Evolutionary conservation across 2,113 vertebrate species (phyloP), one percentile per base, ranked within the genome.

Genomic region (Cygnus atratus): DNA sequence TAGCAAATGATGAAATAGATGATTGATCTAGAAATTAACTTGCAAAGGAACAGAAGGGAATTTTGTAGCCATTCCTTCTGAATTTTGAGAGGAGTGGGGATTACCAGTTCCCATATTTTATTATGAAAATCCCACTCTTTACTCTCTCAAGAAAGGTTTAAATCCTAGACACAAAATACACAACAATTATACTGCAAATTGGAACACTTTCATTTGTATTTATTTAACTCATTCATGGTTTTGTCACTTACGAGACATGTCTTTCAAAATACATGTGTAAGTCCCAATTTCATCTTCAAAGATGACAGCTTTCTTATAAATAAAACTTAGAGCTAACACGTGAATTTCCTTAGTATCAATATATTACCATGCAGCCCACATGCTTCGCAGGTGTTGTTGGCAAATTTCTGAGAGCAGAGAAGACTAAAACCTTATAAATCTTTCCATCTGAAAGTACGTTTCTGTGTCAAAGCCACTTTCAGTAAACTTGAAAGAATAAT

Each of bases 141-240:
- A 20, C 39, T 94, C 54, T 81, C 66, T 26, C 41, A 19, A n/a
- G 73, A 63, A 65, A 46, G 77, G 44, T 68, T 94, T 84, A n/a
- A 87, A 62, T 94, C 73, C 44, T 50, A 81, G 67, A 73, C 89
- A 80, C 48, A 68, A 92, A 92, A 61, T 37, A 37, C 62, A 52
- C 79, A 93, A 90, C 92, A 94, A 92, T 92, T 95, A 90, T 46
- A 87, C 84, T 82, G 77, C 70, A 66, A 89, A 81, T 94, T 96
- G 95, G 95, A 96, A 96, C 11, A 29, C 77, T 94, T 91, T 94
- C 92, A 73, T 68, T 96, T 95, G 84, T 94, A 96, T 96, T 96
- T 96, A 96, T 97, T 95, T 96, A 95, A 95, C 95, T 96, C 95
- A 94, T 96, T 97, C 93, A 95, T 96, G 95, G 95, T 96, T 97